phyloP scores from a whole-genome alignment of 1,140 invertebrate genomes.

The Triops longicaudatus region DNA sequence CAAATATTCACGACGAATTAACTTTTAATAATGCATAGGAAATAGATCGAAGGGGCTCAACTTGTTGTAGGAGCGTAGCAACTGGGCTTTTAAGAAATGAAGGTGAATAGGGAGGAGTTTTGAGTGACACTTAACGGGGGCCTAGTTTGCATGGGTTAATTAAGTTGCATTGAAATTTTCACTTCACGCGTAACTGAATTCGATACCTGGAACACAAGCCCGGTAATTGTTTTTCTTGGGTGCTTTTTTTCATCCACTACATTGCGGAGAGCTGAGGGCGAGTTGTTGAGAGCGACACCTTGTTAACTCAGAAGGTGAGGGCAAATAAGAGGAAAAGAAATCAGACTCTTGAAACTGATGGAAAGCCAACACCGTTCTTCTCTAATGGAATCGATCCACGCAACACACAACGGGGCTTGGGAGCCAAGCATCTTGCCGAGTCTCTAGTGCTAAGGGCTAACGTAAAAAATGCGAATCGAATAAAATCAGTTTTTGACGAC shows the following conservation, averaged over 20 bases:
- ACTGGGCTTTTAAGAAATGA: not conserved
- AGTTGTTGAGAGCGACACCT: not conserved
- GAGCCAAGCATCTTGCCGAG: too few relatives aligned
- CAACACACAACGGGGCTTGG: not conserved
- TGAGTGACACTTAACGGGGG: not conserved
- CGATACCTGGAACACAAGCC: not conserved
- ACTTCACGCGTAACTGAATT: not conserved
- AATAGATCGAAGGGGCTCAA: not conserved
- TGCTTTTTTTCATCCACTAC: not conserved
- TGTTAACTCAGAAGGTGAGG: not conserved
- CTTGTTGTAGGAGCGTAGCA: not conserved
- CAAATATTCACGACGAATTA: not conserved
- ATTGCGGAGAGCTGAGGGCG: not conserved
- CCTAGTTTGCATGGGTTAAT: conserved; percentile 1
- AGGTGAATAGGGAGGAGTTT: not conserved
- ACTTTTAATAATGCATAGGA: not conserved
- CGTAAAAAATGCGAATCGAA: too few relatives aligned
- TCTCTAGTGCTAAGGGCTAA: too few relatives aligned
- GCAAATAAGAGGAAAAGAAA: conserved; percentile 2
- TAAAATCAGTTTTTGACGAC: too few relatives aligned
- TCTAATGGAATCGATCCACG: not conserved
- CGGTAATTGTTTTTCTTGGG: not conserved
- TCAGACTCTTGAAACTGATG: conserved; percentile 11
- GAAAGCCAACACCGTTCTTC: conserved; percentile 14
- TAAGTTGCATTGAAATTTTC: not conserved